Evolutionary conservation across 2,797 vertebrate genomes (phyloP), one percentile per base, ranked within the genome.

Genomic region (Cynopterus sphinx): DNA sequence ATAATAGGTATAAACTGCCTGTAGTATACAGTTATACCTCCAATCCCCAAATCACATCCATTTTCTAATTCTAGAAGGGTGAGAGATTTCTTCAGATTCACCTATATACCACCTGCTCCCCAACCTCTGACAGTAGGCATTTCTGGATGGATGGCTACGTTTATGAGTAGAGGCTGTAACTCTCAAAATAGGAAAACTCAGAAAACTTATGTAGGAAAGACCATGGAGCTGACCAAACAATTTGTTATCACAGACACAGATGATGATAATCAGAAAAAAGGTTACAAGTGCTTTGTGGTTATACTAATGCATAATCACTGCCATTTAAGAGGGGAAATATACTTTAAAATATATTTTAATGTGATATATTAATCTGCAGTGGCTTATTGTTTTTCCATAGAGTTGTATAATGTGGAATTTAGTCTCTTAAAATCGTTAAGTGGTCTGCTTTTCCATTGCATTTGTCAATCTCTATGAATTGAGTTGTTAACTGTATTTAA

Each of bases 241-340:
- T 61, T 67, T 61, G 75, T 86, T 68, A 21, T n/a, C 15, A 41
- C 33, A 26, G 67, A n/a, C 41, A 55, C 15, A 39, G 33, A 31
- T 83, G 63, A 57, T 53, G 26, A 12, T 73, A 53, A 46, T 43
- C 36, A 81, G 43, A 46, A 79, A 77, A 65, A 88, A 5, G 31
- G 81, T 90, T 75, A 49, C n/a, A 90, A 46, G 57, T 67, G 71
- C 77, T 71, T 15, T 49, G 36, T 33, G 41, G 36, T n/a, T 46
- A 63, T 57, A 83, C 61, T 87, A 39, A 59, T 91, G 43, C 82
- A 51, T 67, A 95, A 96, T 94, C 96, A 97, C 97, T 97, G 97
- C 97, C 97, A 95, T 91, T 90, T 63, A 67, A 7, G 24, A 77
- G 46, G 73, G 79, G 49, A 86, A 28, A 19, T 71, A 87, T 31